Evolutionary conservation across 2,113 vertebrate genomes (phyloP).

Genomic region (Mungos mungo): DNA sequence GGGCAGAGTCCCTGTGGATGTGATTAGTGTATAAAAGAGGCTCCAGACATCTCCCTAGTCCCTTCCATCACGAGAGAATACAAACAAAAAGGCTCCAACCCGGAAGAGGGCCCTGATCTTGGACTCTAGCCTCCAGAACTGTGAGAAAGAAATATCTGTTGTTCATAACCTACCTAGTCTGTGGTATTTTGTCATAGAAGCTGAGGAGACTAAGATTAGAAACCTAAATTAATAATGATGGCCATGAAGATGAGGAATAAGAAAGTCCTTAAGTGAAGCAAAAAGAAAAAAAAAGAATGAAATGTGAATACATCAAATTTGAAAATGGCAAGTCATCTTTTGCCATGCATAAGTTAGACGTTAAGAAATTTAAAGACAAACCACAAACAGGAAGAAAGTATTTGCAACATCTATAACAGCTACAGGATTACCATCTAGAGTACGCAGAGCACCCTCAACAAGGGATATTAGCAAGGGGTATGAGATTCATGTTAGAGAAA

Average conservation of each 20-base stretch:
- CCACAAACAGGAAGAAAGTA: slow-evolving; percentile 44
- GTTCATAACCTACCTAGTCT: not conserved
- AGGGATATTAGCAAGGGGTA: not conserved
- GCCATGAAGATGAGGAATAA: not conserved
- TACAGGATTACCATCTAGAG: slow-evolving; percentile 12
- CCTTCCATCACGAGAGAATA: not conserved
- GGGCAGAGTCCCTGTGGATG: not conserved
- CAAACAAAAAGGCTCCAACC: not conserved
- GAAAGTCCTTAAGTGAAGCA: not conserved
- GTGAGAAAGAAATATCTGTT: not conserved
- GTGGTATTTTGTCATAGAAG: not conserved
- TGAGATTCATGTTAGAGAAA: not conserved
- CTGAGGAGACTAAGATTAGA: not conserved
- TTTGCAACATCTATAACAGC: slow-evolving; percentile 37
- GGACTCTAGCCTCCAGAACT: not conserved
- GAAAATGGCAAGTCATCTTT: slow-evolving; percentile 8
- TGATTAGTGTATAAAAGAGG: not conserved
- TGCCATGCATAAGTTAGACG: not conserved
- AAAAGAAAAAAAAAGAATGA: not conserved
- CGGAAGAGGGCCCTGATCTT: not conserved
- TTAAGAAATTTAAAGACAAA: slow-evolving; percentile 51
- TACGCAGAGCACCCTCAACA: not conserved
- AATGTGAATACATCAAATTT: not conserved
- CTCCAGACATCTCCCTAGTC: not conserved
- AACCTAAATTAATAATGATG: not conserved